These are phyloP conservation scores for Atta texana DNA, from an alignment of 1,140 invertebrate species.

Conservation along the genomic window DNA sequence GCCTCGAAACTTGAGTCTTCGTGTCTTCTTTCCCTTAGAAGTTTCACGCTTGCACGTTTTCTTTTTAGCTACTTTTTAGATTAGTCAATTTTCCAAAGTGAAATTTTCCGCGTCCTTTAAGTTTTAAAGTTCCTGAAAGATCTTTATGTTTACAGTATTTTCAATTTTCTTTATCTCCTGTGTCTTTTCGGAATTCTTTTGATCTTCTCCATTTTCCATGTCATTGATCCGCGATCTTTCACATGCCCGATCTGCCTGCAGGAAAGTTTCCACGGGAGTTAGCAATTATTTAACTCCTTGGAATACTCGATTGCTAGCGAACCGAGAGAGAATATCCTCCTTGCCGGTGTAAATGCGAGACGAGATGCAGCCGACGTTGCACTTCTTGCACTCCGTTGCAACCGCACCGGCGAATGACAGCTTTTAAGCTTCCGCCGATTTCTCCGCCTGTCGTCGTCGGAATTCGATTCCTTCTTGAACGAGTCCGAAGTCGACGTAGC, in stretches of 20 bases:
- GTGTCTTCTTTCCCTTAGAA: neutral
- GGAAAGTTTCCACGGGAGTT: constrained; percentile 57
- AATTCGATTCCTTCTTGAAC: constrained; percentile 51
- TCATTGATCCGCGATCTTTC: constrained; percentile 59
- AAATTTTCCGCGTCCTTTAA: constrained; percentile 29
- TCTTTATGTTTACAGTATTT: constrained; percentile 26
- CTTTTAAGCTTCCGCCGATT: constrained; percentile 59
- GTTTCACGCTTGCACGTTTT: constrained; percentile 1
- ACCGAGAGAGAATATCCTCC: constrained; percentile 52
- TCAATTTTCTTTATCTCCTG: constrained; percentile 29
- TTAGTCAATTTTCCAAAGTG: constrained; percentile 46
- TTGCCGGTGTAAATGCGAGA: constrained; percentile 55
- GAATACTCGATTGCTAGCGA: constrained; percentile 55
- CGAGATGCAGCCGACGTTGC: constrained; percentile 61
- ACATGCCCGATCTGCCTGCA: constrained; percentile 38
- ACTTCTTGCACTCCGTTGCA: constrained; percentile 59
- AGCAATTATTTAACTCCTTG: constrained; percentile 61
- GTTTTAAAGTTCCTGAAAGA: constrained; percentile 31
- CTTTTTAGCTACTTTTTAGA: constrained; percentile 32
- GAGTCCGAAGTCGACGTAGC: constrained; percentile 26
- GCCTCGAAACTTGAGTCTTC: neutral
- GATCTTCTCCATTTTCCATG: constrained; percentile 58
- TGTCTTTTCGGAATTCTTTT: constrained; percentile 54
- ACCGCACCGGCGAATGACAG: constrained; percentile 57
- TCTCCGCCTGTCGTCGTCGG: constrained; percentile 43